A percentile compares a stretch with the other conserved stretches of the same genome.
Evolutionary conservation across 2,113 vertebrate genomes (phyloP).

Genomic region (Chrysemys picta): DNA sequence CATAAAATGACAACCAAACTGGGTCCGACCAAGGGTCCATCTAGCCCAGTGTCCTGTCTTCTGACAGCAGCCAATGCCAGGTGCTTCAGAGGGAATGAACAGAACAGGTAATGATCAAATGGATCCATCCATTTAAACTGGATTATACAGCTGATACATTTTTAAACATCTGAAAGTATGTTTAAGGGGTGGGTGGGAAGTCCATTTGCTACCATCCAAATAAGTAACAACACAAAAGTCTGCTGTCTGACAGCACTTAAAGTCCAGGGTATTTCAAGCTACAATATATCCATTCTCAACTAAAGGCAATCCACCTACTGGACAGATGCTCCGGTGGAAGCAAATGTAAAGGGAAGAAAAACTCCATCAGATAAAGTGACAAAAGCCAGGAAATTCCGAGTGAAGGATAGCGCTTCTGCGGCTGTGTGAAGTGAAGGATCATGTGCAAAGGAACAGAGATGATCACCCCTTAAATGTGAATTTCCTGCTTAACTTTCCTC

Average conservation of each 20-base stretch:
- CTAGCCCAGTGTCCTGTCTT: no score
- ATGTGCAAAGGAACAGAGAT: neutral
- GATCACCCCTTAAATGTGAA: neutral
- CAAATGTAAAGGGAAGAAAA: neutral
- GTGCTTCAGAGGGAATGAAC: no score
- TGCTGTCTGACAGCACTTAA: neutral
- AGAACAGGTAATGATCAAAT: no score
- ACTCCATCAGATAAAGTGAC: neutral
- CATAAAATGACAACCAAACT: neutral
- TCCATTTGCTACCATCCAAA: neutral
- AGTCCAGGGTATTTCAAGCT: neutral
- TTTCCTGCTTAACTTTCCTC: neutral
- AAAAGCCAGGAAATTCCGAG: neutral
- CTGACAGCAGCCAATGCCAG: no score
- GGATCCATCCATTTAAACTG: no score
- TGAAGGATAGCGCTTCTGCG: neutral
- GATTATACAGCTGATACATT: neutral
- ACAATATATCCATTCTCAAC: neutral
- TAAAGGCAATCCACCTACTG: neutral
- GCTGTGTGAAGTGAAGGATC: neutral
- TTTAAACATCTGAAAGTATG: neutral
- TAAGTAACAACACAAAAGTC: neutral
- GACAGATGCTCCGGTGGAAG: accelerated
- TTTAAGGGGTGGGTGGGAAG: neutral
- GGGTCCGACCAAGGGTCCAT: neutral